Base-by-base conservation (phyloP, 2,888 invertebrate species). In the Chesias legatella region DNA sequence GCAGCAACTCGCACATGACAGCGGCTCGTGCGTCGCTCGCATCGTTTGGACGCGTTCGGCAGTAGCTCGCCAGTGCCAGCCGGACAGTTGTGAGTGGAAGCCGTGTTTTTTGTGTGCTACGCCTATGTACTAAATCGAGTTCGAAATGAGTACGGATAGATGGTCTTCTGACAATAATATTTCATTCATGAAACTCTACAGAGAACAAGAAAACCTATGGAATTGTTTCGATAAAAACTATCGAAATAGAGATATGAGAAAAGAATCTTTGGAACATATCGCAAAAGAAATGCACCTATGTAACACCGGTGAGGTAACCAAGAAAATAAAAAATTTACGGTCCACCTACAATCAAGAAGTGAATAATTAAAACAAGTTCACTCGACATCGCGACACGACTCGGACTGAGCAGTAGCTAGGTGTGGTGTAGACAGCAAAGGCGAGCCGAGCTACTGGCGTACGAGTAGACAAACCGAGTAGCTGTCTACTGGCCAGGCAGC, bases 381-480 rank as follows among this genome's bases (percentile, higher is more conserved):
- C 43, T 43, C 37, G 33, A 33, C 43, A 43, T 36, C 36, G 33
- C 33, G 36, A 20, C 33, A 9, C 25, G 33, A 44, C 33, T 43
- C 39, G 43, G 43, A 45, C 41, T 40, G 40, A 13, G 37, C 43
- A 47, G 47, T 34, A 40, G 47, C 44, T 41, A 38, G 24, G 33
- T 44, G 48, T 44, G 10, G 44, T 43, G 45, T 47, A 47, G 42
- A 43, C 39, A 48, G 47, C 43, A 48, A 35, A 47, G 47, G 48
- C 48, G 46, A 48, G 48, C 51, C 41, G 43, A 52, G 48, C 48
- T 48, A 52, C 43, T 52, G 46, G 51, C 51, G 51, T 48, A 48
- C 51, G 42, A 52, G 48, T 46, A 48, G 48, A 46, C 44, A 48
- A 49, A 27, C 44, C 44, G 48, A 52, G 48, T 52, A 52, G 46